A percentile compares a stretch with the other conserved stretches of the same genome.
phyloP scores from a whole-genome alignment of 2,113 vertebrate genomes.

The Trichechus manatus region DNA sequence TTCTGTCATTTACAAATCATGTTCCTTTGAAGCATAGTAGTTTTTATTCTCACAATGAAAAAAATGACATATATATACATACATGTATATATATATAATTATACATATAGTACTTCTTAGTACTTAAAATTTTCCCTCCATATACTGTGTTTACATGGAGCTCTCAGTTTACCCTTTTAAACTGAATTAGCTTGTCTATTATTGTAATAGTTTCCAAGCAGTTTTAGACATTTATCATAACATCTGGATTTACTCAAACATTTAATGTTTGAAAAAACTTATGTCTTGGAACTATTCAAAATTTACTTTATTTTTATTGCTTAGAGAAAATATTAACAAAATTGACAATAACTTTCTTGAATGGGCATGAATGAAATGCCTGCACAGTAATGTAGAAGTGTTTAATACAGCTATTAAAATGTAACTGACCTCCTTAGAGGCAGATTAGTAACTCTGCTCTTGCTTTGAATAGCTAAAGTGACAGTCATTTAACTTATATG shows the following conservation, averaged over 20 bases:
- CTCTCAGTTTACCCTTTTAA: constrained; percentile 68
- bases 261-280: constrained; percentile 64
- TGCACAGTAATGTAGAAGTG: constrained; percentile 33
- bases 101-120: constrained; percentile 13
- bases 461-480: constrained; percentile 72
- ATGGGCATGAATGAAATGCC: constrained; percentile 54
- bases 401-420: constrained; percentile 76
- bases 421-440: constrained; percentile 68
- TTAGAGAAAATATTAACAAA: constrained; percentile 35
- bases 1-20: constrained; percentile 20
- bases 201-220: constrained; percentile 64
- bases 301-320: constrained; percentile 64
- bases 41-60: constrained; percentile 48
- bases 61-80: neutral
- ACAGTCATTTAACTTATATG: constrained; percentile 68
- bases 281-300: constrained; percentile 66
- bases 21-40: constrained; percentile 54
- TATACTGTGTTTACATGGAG: constrained; percentile 65
- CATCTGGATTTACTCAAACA: constrained; percentile 59
- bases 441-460: constrained; percentile 64
- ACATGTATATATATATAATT: neutral
- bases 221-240: constrained; percentile 61
- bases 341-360: constrained; percentile 57
- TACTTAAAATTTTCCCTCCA: neutral
- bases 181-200: constrained; percentile 65